Conservation (phyloP, 2,888 invertebrate species). For the Sisyra nigra region DNA sequence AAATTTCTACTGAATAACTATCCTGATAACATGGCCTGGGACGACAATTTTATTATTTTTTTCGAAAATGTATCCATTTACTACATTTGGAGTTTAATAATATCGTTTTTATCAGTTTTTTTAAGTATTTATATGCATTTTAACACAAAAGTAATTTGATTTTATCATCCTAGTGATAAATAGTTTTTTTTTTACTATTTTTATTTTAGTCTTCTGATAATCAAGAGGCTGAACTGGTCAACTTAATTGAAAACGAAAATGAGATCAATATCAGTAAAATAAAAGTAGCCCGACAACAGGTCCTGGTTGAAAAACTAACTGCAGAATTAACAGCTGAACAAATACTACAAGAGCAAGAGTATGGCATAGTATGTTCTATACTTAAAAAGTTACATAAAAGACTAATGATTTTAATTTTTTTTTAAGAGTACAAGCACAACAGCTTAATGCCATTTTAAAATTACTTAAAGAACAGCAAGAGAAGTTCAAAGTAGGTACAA, state of each 20-base stretch:
- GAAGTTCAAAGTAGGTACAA: slow-evolving; percentile 15
- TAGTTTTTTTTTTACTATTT: too few relatives aligned
- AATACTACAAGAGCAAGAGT: slow-evolving; percentile 15
- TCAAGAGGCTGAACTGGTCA: too few relatives aligned
- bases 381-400: too few relatives aligned
- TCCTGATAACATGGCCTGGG: slow-evolving; percentile 1
- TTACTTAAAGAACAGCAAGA: slow-evolving; percentile 15
- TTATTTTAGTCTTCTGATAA: too few relatives aligned
- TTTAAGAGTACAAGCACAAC: slow-evolving; percentile 14
- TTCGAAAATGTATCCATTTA: slow-evolving; percentile 5
- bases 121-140: slow-evolving; percentile 1
- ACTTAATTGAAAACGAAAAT: neutral
- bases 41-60: slow-evolving; percentile 1
- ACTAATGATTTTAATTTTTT: too few relatives aligned
- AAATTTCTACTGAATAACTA: too few relatives aligned
- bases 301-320: slow-evolving; percentile 9
- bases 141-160: neutral
- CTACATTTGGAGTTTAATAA: slow-evolving; percentile 3
- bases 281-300: neutral
- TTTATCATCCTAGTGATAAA: neutral
- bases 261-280: neutral
- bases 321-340: slow-evolving; percentile 14
- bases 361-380: slow-evolving; percentile 5
- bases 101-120: slow-evolving; percentile 5
- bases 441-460: slow-evolving; percentile 15